Base-by-base conservation (phyloP, 1,140 invertebrate species). In the Carposina sasakii region DNA sequence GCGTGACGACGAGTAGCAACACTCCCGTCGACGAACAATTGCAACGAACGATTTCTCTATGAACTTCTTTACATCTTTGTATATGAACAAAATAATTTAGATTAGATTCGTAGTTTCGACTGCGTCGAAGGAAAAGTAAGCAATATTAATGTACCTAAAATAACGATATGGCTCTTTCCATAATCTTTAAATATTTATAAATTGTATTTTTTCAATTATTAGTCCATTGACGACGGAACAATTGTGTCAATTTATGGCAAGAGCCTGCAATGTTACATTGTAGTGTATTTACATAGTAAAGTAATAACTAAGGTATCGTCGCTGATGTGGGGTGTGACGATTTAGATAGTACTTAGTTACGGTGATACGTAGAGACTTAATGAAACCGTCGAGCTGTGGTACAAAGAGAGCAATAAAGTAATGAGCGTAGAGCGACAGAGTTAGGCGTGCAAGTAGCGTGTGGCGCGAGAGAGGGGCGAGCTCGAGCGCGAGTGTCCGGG, bases 331-430 rank as follows among this genome's bases (percentile, higher is more conserved):
- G 57, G 64, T 65, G 67, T 62, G 60, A 58, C 50, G 57, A 61
- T 55, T 65, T 75, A 76, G 71, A 53, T 63, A 58, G 72, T 81
- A n/a, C n/a, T n/a, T n/a, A 81, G 76, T 73, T 75, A 72, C 66
- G 67, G 76, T 77, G 76, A 81, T 81, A 81, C 71, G 74, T 76
- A 81, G 76, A 81, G 76, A 81, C 74, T 81, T 81, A 81, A 74
- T 72, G 76, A 77, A 81, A 81, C 76, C 76, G 74, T 81, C 76
- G 76, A 81, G 76, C 76, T 81, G 76, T 81, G 76, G 74, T 81
- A 77, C 74, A 77, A 76, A 77, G 76, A 81, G 74, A 81, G 72
- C 74, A 77, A 81, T 81, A 77, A 76, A 67, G 56, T 73, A 69
- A 69, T 62, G 64, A 70, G 60, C 59, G 57, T 75, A 71, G 66